These are phyloP conservation scores for Girardia tigrina DNA, from an alignment of 2,888 invertebrate species.

Conservation along the genomic window DNA sequence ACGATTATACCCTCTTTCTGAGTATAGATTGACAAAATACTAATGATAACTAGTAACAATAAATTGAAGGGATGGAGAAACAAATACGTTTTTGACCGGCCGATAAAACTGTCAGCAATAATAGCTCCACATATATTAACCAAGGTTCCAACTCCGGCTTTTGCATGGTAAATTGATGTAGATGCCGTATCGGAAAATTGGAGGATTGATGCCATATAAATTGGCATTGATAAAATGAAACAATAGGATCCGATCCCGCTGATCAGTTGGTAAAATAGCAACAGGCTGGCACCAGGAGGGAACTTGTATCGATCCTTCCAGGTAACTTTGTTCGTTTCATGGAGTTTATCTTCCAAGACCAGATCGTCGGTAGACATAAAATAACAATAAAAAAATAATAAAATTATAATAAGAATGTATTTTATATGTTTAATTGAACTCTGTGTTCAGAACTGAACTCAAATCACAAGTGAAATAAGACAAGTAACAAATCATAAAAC, in stretches of 20 bases:
- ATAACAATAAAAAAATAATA: too few relatives aligned
- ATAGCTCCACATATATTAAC: neutral
- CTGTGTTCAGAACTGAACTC: too few relatives aligned
- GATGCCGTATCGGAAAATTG: neutral
- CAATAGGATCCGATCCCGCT: neutral
- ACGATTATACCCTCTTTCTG: neutral
- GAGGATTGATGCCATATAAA: neutral
- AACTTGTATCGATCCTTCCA: neutral
- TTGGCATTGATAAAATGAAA: conserved; percentile 1
- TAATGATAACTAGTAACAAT: neutral
- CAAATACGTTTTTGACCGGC: neutral
- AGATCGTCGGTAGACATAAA: too few relatives aligned
- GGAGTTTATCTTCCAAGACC: too few relatives aligned
- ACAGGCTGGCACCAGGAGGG: neutral
- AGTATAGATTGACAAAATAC: neutral
- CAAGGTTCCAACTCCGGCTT: neutral
- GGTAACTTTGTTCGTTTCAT: too few relatives aligned
- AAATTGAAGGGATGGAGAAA: neutral
- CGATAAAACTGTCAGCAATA: neutral
- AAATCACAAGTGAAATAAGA: too few relatives aligned
- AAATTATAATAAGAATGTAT: too few relatives aligned
- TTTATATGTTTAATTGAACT: too few relatives aligned
- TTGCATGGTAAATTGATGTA: neutral
- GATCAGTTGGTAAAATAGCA: neutral
- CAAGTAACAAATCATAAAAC: too few relatives aligned